A percentile compares a stretch with the other conserved stretches of the same genome.
Conservation (phyloP, 1,140 invertebrate species). For the Sitobion miscanthi region DNA sequence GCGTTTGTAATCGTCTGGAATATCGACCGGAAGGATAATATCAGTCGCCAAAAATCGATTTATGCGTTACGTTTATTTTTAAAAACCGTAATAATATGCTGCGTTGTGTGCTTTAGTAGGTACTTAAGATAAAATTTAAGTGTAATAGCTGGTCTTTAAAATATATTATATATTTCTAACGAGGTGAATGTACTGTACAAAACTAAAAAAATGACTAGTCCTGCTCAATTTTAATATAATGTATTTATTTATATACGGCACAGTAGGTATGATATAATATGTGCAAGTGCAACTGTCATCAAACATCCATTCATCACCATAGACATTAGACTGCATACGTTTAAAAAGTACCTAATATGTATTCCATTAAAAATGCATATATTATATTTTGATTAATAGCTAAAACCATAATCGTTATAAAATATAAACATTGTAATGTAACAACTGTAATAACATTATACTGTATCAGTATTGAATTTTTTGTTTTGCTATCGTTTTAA, state of each 20-base stretch:
- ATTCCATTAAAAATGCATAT: background rate
- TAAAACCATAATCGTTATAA: background rate
- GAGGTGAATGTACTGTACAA: background rate
- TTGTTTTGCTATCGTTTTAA: background rate
- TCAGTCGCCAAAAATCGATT: background rate
- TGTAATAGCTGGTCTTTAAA: background rate
- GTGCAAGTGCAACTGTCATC: background rate
- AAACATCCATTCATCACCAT: background rate
- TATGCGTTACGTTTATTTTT: background rate
- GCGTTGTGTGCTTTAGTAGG: background rate
- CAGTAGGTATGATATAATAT: background rate
- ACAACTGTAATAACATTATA: background rate
- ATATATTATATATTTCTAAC: constrained; percentile 8
- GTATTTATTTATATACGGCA: background rate
- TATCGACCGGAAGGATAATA: background rate
- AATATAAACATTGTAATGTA: background rate
- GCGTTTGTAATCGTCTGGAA: background rate
- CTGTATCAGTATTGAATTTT: background rate
- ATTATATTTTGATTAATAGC: background rate
- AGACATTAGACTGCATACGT: background rate
- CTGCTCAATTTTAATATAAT: constrained; percentile 2
- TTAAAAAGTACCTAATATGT: background rate
- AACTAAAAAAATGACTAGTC: background rate
- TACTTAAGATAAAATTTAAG: background rate
- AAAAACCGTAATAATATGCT: background rate